phyloP scores from a whole-genome alignment of 2,888 invertebrate genomes.

The Tillus elongatus region DNA sequence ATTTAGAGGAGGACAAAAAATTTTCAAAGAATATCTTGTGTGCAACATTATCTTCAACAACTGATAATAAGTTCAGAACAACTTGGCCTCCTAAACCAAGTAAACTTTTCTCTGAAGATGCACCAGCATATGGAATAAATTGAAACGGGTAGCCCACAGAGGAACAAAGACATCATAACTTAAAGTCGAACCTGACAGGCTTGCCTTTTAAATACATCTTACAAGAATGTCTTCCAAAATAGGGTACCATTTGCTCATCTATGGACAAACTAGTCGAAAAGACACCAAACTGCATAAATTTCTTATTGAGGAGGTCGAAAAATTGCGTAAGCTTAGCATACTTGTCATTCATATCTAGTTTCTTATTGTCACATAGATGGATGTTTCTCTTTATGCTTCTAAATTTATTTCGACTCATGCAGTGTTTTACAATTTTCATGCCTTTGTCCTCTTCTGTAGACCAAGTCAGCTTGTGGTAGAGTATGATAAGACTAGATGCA shows the following conservation, averaged over 20 bases:
- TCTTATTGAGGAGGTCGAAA: constrained; percentile 9
- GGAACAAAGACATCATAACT: constrained; percentile 16
- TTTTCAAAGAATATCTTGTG: constrained; percentile 7
- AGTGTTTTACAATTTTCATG: neutral
- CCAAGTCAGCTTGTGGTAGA: constrained; percentile 6
- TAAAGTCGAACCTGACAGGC: constrained; percentile 12
- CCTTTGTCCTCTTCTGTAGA: constrained; percentile 6
- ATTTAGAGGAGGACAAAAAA: constrained; percentile 8
- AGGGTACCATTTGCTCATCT: constrained; percentile 2
- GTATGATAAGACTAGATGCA: no score
- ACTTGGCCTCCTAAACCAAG: neutral
- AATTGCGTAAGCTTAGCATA: constrained; percentile 9
- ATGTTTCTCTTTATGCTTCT: constrained; percentile 10
- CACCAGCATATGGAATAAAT: constrained; percentile 15
- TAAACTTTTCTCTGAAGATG: neutral
- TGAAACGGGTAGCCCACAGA: constrained; percentile 13
- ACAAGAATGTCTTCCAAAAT: constrained; percentile 3
- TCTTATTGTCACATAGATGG: constrained; percentile 12
- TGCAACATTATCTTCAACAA: neutral
- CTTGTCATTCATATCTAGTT: constrained; percentile 12
- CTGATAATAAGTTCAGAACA: constrained; percentile 5
- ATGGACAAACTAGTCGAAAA: constrained; percentile 11
- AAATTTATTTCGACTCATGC: constrained; percentile 9
- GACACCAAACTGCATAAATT: constrained; percentile 6
- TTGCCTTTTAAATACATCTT: constrained; percentile 5